These are phyloP conservation scores for Lordiphosa stackelbergi DNA, from an alignment of 1,140 invertebrate genomes.

Conservation along the genomic window DNA sequence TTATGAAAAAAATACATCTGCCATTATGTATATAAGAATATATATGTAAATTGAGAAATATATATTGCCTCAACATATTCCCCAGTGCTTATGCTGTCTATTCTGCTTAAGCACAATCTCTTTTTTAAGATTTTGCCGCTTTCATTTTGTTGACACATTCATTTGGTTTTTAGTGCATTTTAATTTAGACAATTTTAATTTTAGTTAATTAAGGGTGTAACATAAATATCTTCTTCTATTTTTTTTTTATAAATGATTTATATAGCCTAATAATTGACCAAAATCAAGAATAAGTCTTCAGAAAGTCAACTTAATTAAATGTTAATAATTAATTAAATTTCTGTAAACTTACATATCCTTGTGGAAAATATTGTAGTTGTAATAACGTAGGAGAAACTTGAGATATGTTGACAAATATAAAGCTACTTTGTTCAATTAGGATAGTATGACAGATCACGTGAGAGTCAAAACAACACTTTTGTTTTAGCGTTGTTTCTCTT, in stretches of 20 bases:
- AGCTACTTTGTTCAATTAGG: too few relatives aligned
- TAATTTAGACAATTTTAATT: slow-evolving; percentile 46
- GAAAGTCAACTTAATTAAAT: too few relatives aligned
- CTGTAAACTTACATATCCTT: too few relatives aligned
- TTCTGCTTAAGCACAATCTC: slow-evolving; percentile 1
- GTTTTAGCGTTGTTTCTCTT: too few relatives aligned
- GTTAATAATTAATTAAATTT: too few relatives aligned
- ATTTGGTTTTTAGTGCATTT: slow-evolving; percentile 38
- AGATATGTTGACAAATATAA: too few relatives aligned
- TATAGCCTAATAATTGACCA: too few relatives aligned
- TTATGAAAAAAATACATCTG: slow-evolving; percentile 25
- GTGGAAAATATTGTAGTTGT: too few relatives aligned
- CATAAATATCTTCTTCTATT: slow-evolving; percentile 12
- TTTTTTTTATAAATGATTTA: slow-evolving; percentile 7
- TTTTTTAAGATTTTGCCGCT: slow-evolving; percentile 26
- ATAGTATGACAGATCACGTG: too few relatives aligned
- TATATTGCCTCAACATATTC: neutral
- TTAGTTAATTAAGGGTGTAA: slow-evolving; percentile 10
- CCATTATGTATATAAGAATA: slow-evolving; percentile 15
- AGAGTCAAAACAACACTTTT: too few relatives aligned
- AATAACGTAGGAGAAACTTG: too few relatives aligned
- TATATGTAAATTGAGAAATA: slow-evolving; percentile 2
- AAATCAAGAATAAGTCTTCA: too few relatives aligned
- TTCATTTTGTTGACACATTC: slow-evolving; percentile 12
- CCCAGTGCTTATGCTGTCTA: slow-evolving; percentile 13